These are phyloP conservation scores for Magallana ariakensis DNA, from an alignment of 1,140 invertebrate genomes.

Conservation along the genomic window DNA sequence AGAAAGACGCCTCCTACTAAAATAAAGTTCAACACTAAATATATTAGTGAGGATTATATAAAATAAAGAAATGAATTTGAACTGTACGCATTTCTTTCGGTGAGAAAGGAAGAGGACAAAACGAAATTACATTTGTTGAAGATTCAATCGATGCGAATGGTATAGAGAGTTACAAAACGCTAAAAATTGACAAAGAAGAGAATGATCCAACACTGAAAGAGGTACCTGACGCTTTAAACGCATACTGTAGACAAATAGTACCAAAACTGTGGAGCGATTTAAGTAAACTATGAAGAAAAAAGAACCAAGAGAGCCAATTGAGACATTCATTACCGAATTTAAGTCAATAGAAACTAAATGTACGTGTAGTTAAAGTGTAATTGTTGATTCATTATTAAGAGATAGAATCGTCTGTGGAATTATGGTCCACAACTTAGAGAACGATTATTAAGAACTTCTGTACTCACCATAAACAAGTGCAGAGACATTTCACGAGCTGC, in stretches of 20 bases:
- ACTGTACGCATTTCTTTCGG: neutral
- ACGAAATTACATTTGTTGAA: neutral
- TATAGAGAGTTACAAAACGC: neutral
- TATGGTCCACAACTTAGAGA: no score
- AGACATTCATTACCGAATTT: neutral
- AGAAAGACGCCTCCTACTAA: no score
- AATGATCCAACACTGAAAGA: neutral
- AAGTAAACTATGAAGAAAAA: constrained; percentile 13
- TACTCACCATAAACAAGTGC: no score
- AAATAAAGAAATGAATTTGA: constrained; percentile 36
- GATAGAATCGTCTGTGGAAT: no score
- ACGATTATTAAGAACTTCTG: no score
- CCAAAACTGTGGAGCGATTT: constrained; percentile 32
- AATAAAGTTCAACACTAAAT: no score
- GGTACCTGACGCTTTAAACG: neutral
- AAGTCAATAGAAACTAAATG: neutral
- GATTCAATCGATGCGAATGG: neutral
- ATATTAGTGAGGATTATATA: neutral
- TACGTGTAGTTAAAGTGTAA: neutral
- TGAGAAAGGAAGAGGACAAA: neutral
- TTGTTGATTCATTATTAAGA: no score
- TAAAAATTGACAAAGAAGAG: neutral
- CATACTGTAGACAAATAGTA: constrained; percentile 18
- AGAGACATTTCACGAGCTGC: no score
- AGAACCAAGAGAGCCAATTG: neutral